These are phyloP conservation scores for Zelostemma sp. DNA, from an alignment of 1,140 invertebrate species.

Conservation along the genomic window DNA sequence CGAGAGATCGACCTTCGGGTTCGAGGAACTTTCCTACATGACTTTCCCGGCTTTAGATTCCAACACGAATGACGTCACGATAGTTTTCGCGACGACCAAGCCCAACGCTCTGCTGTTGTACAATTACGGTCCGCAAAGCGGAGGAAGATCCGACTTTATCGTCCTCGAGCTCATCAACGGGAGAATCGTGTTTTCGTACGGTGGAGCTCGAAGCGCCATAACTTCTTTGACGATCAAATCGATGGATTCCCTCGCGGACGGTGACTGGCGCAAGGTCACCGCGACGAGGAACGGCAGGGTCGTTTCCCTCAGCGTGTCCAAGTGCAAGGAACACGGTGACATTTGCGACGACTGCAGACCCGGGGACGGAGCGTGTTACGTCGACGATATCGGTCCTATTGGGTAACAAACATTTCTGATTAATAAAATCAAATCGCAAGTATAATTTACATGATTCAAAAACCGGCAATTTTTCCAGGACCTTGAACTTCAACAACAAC, in stretches of 20 bases:
- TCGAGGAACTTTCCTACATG: conserved; percentile 91
- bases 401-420: conserved; percentile 74
- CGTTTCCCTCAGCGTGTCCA: conserved; percentile 84
- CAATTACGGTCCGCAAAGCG: conserved; percentile 88
- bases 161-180: conserved; percentile 89
- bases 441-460: not conserved
- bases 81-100: conserved; percentile 90
- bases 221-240: conserved; percentile 79
- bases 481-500: conserved; percentile 93
- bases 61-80: conserved; percentile 89
- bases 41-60: conserved; percentile 86
- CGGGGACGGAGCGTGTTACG: conserved; percentile 84
- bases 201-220: conserved; percentile 87
- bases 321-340: conserved; percentile 87
- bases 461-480: too few species aligned
- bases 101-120: conserved; percentile 88
- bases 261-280: conserved; percentile 91
- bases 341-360: conserved; percentile 87
- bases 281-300: conserved; percentile 90
- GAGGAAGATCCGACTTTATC: conserved; percentile 92
- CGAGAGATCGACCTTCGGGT: conserved; percentile 90
- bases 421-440: not conserved
- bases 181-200: conserved; percentile 88
- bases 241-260: conserved; percentile 81
- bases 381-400: conserved; percentile 85